Conservation (phyloP, 2,113 vertebrate genomes). For the Sprattus sprattus region DNA sequence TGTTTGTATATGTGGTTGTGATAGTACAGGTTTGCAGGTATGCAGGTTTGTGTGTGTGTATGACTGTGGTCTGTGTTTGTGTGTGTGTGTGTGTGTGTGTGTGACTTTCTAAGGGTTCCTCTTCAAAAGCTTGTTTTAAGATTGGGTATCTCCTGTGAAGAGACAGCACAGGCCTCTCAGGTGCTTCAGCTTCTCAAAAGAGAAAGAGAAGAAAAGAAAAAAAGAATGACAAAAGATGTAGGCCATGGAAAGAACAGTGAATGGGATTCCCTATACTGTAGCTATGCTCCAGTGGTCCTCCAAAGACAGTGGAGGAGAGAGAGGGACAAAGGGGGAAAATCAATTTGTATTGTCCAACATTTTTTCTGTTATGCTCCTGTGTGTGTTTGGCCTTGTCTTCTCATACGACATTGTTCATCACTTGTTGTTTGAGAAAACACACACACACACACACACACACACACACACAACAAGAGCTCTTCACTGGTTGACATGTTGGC, state of each 20-base stretch:
- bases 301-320: neutral
- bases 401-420: neutral
- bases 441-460: neutral
- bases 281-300: neutral
- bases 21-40: neutral
- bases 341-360: neutral
- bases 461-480: neutral
- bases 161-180: slow-evolving; percentile 21
- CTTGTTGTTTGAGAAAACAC: neutral
- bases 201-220: neutral
- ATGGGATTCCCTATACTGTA: neutral
- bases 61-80: slow-evolving; percentile 3
- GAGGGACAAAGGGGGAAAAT: slow-evolving; percentile 9
- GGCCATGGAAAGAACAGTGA: slow-evolving; percentile 12
- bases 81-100: slow-evolving; percentile 19
- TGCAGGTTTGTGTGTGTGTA: neutral
- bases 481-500: neutral
- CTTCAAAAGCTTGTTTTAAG: slow-evolving; percentile 30
- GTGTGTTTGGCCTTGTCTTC: neutral
- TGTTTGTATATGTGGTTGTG: neutral
- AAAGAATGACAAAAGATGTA: slow-evolving; percentile 1
- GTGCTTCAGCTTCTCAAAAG: slow-evolving; percentile 18
- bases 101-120: slow-evolving; percentile 12
- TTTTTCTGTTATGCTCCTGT: neutral
- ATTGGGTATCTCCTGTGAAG: slow-evolving; percentile 9